These are phyloP conservation scores for Oxycera nigricornis DNA, from an alignment of 2,888 invertebrate species.

Conservation along the genomic window DNA sequence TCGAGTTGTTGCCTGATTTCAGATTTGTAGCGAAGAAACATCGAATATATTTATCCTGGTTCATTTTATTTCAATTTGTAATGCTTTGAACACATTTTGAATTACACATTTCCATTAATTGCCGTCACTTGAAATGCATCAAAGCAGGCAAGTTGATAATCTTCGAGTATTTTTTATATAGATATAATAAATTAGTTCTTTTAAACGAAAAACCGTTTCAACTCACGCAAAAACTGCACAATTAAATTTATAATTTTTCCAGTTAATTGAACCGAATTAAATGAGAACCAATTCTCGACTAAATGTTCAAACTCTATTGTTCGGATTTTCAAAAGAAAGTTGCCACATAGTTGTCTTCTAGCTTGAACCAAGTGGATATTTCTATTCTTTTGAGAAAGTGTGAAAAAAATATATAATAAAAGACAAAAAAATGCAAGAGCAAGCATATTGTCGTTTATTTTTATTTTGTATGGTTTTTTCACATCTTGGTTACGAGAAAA, in stretches of 20 bases:
- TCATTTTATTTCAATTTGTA: too few relatives aligned
- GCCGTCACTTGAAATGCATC: too few relatives aligned
- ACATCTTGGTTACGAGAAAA: background rate
- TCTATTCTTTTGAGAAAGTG: background rate
- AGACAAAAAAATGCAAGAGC: background rate
- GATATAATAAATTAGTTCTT: too few relatives aligned
- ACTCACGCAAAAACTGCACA: constrained; percentile 14
- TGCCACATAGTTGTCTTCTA: background rate
- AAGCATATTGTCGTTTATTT: constrained; percentile 7
- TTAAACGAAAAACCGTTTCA: too few relatives aligned
- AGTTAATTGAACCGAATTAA: constrained; percentile 36
- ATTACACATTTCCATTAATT: too few relatives aligned
- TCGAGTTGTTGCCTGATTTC: background rate
- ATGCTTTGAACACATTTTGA: too few relatives aligned
- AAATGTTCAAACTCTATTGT: constrained; percentile 40
- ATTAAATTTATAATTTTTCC: constrained; percentile 4
- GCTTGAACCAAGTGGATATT: background rate
- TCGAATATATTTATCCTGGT: too few relatives aligned
- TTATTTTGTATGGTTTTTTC: background rate
- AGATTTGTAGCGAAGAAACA: too few relatives aligned
- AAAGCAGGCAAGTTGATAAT: too few relatives aligned
- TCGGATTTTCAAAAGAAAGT: constrained; percentile 40
- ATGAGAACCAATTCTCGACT: constrained; percentile 42
- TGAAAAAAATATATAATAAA: background rate
- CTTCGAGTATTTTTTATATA: too few relatives aligned